Conservation (phyloP, 2,888 invertebrate species). For the Eurois occulta region DNA sequence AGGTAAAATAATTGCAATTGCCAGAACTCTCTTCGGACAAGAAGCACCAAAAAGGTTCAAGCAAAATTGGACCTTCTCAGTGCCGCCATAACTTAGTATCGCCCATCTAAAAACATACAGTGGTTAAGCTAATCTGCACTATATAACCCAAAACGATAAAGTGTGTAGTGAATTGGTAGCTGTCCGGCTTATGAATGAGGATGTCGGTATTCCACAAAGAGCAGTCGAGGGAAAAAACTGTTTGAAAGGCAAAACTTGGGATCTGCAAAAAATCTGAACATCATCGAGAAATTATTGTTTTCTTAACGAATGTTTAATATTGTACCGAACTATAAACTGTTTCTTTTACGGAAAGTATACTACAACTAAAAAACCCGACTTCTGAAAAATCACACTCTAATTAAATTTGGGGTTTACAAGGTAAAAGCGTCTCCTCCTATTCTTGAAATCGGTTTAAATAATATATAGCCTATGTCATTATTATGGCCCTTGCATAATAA, state of each 20-base stretch:
- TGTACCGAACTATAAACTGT: constrained; percentile 18
- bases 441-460: too few species aligned
- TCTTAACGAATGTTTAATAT: constrained; percentile 40
- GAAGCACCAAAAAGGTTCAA: constrained; percentile 70
- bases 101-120: constrained; percentile 55
- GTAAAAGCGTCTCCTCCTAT: too few species aligned
- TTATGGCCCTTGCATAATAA: too few species aligned
- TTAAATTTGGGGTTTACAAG: too few species aligned
- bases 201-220: constrained; percentile 79
- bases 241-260: constrained; percentile 70
- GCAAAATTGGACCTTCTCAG: constrained; percentile 73
- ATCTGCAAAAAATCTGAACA: constrained; percentile 67
- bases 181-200: constrained; percentile 59
- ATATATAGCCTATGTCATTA: too few species aligned
- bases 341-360: constrained; percentile 14
- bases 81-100: constrained; percentile 57
- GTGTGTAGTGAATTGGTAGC: constrained; percentile 69
- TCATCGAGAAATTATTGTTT: constrained; percentile 45
- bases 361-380: too few species aligned
- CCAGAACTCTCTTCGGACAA: constrained; percentile 74
- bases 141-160: constrained; percentile 71
- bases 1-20: constrained; percentile 85
- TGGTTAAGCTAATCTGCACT: constrained; percentile 68
- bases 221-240: constrained; percentile 66
- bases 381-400: too few species aligned